Evolutionary conservation across 2,888 invertebrate genomes (phyloP), one percentile per base, ranked within the genome.

Genomic region (Argynnis bischoffii): DNA sequence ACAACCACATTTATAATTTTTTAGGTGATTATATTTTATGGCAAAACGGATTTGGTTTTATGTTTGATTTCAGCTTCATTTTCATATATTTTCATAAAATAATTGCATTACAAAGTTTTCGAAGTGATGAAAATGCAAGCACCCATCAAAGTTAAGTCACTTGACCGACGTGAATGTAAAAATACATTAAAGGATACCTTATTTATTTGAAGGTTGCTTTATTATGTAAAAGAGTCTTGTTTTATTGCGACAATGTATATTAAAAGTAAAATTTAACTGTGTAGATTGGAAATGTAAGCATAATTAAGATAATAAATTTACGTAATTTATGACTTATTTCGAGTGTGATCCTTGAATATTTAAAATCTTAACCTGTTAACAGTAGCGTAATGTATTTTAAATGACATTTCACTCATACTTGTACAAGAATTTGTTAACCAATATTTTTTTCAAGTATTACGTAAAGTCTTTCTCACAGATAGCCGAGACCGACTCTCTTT

Each of bases 71-170:
- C 6, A 6, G 6, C 1, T 35, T 41, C 8, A 26, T 41, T 41
- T 11, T 41, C 3, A 8, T 11, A 11, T 0, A 41, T 11, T 11
- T 8, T 11, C 2, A 11, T 41, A 41, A 8, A 41, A 41, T 86
- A 85, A 85, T 18, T 18, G 18, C 2, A 18, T 18, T 18, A n/a
- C n/a, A n/a, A n/a, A n/a, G n/a, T n/a, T 85, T 64, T 68, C 70
- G 78, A 72, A 48, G 61, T 71, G 70, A 81, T 81, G 87, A 87
- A 87, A 84, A 85, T 78, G 75, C 76, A 81, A 81, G 81, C 81
- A 82, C 81, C 79, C 82, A 81, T 82, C 81, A 75, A 86, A 88
- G 86, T 84, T 72, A 76, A 79, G 74, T 73, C 77, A 81, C 75
- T 76, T 77, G 79, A 79, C 76, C 55, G 75, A 79, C 81, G 72